Evolutionary conservation across 2,888 invertebrate species (phyloP).

Genomic region (Synanthedon tipuliformis): DNA sequence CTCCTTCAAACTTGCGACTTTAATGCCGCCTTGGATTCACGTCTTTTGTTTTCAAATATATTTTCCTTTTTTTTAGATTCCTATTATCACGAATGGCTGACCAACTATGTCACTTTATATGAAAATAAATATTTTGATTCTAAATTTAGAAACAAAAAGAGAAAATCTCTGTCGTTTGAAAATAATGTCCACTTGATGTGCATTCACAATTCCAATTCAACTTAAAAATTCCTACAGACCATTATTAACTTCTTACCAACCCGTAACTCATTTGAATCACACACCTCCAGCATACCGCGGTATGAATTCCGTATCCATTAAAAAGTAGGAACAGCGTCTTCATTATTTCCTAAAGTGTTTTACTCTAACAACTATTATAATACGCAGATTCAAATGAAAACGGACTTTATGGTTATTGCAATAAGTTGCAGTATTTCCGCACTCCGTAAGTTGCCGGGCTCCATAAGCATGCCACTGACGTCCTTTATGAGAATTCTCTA

Average conservation of each 20-base stretch:
- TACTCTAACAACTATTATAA: background rate
- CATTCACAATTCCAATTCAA: no score
- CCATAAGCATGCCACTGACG: conserved; percentile 29
- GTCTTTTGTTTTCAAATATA: background rate
- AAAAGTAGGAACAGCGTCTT: conserved; percentile 15
- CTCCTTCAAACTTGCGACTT: background rate
- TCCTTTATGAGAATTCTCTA: conserved; percentile 26
- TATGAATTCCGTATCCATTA: conserved; percentile 6
- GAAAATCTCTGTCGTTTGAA: no score
- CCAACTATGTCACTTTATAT: no score
- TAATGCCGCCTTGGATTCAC: background rate
- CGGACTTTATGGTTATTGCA: background rate
- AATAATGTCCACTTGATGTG: no score
- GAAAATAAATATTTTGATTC: no score
- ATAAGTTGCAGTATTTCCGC: conserved; percentile 5
- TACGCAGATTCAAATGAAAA: background rate
- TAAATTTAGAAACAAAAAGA: no score
- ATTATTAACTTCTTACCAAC: background rate
- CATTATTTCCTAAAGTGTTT: conserved; percentile 27
- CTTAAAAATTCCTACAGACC: background rate
- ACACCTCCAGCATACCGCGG: background rate
- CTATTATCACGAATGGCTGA: no score
- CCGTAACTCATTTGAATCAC: conserved; percentile 1
- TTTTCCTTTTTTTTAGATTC: background rate
- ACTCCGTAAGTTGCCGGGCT: conserved; percentile 9